Evolutionary conservation across 1,140 invertebrate species (phyloP).

Genomic region (Theocolax elegans): DNA sequence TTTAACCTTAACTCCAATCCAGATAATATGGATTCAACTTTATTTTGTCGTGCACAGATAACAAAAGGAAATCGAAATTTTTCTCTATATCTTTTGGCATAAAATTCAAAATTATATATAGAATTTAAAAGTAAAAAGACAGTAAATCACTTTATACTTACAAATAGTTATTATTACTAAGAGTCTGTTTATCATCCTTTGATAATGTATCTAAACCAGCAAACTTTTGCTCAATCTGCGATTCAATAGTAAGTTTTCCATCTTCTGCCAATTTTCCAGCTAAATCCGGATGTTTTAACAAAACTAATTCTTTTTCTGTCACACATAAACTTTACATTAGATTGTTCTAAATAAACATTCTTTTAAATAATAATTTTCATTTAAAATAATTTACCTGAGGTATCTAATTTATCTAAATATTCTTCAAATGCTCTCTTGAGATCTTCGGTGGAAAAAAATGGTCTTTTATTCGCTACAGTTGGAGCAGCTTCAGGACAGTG

Average conservation of each 20-base stretch:
- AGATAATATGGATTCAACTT: slow-evolving; percentile 71
- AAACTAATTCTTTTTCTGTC: slow-evolving; percentile 70
- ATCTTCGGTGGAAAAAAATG: slow-evolving; percentile 67
- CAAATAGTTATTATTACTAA: slow-evolving; percentile 70
- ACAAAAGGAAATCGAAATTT: slow-evolving; percentile 80
- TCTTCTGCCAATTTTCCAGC: slow-evolving; percentile 71
- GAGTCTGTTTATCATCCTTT: slow-evolving; percentile 64
- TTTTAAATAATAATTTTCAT: too few species aligned
- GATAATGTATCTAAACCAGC: slow-evolving; percentile 71
- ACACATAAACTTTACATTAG: slow-evolving; percentile 33
- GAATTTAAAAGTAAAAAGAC: slow-evolving; percentile 33
- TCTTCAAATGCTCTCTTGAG: slow-evolving; percentile 68
- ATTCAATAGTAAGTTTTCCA: slow-evolving; percentile 72
- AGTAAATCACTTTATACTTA: slow-evolving; percentile 50
- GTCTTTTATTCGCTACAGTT: slow-evolving; percentile 66
- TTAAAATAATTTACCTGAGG: slow-evolving; percentile 63
- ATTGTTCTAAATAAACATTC: too few species aligned
- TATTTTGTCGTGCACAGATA: slow-evolving; percentile 76
- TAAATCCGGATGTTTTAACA: slow-evolving; percentile 74
- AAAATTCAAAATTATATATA: not conserved
- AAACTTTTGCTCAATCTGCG: slow-evolving; percentile 70
- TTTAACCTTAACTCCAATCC: slow-evolving; percentile 69
- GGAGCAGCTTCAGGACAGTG: slow-evolving; percentile 70
- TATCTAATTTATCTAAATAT: slow-evolving; percentile 70
- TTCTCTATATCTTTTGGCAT: slow-evolving; percentile 69